phyloP scores from a whole-genome alignment of 1,140 invertebrate genomes.

The Pemphigus obesinymphae region DNA sequence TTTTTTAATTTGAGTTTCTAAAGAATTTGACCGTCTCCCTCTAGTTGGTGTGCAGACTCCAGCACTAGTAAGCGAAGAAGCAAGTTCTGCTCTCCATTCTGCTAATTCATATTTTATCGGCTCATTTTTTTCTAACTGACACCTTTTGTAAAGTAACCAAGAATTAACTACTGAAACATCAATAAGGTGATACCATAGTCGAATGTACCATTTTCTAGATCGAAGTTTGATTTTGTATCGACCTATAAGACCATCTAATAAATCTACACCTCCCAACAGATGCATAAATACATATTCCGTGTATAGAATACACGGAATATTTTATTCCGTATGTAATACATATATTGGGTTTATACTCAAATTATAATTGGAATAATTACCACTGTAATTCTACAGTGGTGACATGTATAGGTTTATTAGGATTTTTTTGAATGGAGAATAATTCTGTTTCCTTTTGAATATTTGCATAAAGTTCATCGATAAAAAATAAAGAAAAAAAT shows the following conservation, averaged over 20 bases:
- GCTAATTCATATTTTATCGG: neutral
- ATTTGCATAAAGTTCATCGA: neutral
- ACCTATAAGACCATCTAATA: slow-evolving; percentile 48
- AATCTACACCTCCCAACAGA: slow-evolving; percentile 48
- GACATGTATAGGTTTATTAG: neutral
- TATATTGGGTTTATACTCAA: too few relatives aligned
- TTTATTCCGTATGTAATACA: too few relatives aligned
- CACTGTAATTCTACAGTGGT: neutral
- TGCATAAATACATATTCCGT: slow-evolving; percentile 4
- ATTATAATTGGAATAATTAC: too few relatives aligned
- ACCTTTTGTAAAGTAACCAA: neutral
- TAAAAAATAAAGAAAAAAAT: neutral
- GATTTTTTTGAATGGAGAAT: neutral
- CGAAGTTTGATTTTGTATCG: neutral
- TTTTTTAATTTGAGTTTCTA: neutral
- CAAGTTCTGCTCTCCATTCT: neutral
- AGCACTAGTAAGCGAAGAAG: neutral
- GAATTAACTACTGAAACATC: neutral
- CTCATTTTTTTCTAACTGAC: neutral
- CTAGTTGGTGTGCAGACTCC: neutral
- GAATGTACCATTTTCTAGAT: neutral
- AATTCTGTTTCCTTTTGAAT: neutral
- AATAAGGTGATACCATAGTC: neutral
- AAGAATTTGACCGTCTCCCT: neutral
- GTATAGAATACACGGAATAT: too few relatives aligned